A percentile compares a stretch with the other conserved stretches of the same genome.
These are phyloP conservation scores for Camptogramma bilineatum DNA, from an alignment of 2,888 invertebrate genomes.

Conservation along the genomic window DNA sequence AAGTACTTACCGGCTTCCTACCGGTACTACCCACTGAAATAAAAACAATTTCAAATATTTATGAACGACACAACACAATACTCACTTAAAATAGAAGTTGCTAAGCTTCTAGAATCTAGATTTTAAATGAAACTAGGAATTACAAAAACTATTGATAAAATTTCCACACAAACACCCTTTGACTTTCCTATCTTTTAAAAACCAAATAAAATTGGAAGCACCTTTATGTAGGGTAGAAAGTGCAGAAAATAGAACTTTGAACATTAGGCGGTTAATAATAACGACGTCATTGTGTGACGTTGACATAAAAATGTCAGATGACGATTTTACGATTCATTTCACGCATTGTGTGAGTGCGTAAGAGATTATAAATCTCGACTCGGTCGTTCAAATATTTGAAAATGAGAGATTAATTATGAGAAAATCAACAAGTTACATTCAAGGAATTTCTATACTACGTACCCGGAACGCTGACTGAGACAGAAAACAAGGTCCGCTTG, in stretches of 20 bases:
- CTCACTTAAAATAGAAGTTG: constrained; percentile 2
- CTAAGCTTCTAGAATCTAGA: constrained; percentile 3
- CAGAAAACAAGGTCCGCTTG: too few relatives aligned
- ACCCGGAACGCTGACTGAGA: too few relatives aligned
- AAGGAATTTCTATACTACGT: too few relatives aligned
- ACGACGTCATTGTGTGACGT: constrained; percentile 16
- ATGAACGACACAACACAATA: neutral
- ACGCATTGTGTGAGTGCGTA: neutral
- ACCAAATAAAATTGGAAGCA: neutral
- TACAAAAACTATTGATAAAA: neutral
- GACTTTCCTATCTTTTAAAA: neutral
- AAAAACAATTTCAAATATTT: too few relatives aligned
- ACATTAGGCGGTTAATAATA: constrained; percentile 5
- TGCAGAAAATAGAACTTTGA: too few relatives aligned
- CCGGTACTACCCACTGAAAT: constrained; percentile 3
- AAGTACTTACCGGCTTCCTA: neutral
- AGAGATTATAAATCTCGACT: too few relatives aligned
- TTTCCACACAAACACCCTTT: neutral
- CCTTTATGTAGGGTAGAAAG: too few relatives aligned
- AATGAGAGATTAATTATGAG: too few relatives aligned
- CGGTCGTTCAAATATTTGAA: too few relatives aligned
- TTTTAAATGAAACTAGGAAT: neutral
- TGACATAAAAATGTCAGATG: constrained; percentile 29
- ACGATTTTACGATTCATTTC: constrained; percentile 23
- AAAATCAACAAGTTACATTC: too few relatives aligned